phyloP scores from a whole-genome alignment of 2,797 vertebrate genomes.

The Otus scops region DNA sequence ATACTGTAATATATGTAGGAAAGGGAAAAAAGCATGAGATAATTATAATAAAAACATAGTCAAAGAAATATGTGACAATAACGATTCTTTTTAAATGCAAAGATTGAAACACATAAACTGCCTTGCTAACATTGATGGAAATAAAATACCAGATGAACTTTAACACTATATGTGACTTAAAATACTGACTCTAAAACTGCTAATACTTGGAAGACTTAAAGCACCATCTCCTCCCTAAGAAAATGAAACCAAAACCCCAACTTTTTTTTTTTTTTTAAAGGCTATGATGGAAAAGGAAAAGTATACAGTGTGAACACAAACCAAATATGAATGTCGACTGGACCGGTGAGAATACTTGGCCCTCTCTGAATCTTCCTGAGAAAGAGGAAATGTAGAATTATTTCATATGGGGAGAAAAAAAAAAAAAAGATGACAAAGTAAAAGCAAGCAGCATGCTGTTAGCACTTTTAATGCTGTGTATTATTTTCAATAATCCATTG shows the following conservation, averaged over 20 bases:
- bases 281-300: background rate
- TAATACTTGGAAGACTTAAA: slow-evolving; percentile 72
- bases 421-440: background rate
- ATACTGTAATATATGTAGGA: background rate
- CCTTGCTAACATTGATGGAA: background rate
- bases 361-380: slow-evolving; percentile 92
- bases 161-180: background rate
- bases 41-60: background rate
- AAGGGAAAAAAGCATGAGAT: background rate
- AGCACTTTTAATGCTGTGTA: background rate
- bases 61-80: background rate
- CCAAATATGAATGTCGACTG: slow-evolving; percentile 83
- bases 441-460: background rate
- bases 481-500: background rate
- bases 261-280: background rate
- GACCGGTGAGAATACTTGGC: slow-evolving; percentile 84
- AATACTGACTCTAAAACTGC: slow-evolving; percentile 84
- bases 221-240: slow-evolving; percentile 77
- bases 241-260: slow-evolving; percentile 58
- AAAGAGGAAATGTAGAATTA: slow-evolving; percentile 74
- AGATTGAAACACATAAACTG: background rate
- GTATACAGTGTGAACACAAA: slow-evolving; percentile 80
- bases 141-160: background rate
- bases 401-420: background rate
- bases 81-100: background rate